A percentile compares a stretch with the other conserved stretches of the same genome.
These are phyloP conservation scores for Darevskia nairensis DNA, from an alignment of 2,797 vertebrate genomes.

Conservation along the genomic window DNA sequence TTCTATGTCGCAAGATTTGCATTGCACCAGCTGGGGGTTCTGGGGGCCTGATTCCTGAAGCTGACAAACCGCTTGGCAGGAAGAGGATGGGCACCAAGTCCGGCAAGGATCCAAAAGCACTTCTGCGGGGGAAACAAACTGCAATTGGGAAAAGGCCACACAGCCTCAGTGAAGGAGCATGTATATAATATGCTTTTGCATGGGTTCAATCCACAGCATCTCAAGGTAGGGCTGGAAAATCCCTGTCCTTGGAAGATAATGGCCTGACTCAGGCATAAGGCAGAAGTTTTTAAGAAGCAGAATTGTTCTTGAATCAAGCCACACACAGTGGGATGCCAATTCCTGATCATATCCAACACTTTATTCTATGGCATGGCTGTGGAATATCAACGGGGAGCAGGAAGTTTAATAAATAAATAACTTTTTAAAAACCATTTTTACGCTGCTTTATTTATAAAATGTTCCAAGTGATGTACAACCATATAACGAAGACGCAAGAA, in stretches of 20 bases:
- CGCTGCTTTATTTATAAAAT: too few species aligned
- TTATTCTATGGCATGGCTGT: background rate
- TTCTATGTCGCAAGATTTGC: slow-evolving; percentile 90
- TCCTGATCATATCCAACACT: background rate
- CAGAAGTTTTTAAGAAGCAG: background rate
- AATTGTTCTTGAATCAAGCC: background rate
- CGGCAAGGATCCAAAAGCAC: slow-evolving; percentile 96
- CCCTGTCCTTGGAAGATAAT: background rate
- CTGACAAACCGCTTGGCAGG: slow-evolving; percentile 97
- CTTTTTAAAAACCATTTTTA: too few species aligned
- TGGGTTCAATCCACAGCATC: background rate
- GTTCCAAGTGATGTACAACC: background rate
- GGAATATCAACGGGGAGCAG: background rate
- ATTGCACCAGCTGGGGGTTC: slow-evolving; percentile 91
- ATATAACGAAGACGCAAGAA: background rate
- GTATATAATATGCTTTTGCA: too few species aligned
- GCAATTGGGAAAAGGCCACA: background rate
- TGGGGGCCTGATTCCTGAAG: slow-evolving; percentile 89
- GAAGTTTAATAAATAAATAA: background rate
- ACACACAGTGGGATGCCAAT: background rate
- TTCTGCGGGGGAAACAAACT: slow-evolving; percentile 78
- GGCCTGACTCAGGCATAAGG: background rate
- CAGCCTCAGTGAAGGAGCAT: too few species aligned
- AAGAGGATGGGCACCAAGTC: slow-evolving; percentile 96
- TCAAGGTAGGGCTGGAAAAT: background rate